Evolutionary conservation across 2,888 invertebrate species (phyloP), one percentile per base, ranked within the genome.

Genomic region (Mythimna ferrago): DNA sequence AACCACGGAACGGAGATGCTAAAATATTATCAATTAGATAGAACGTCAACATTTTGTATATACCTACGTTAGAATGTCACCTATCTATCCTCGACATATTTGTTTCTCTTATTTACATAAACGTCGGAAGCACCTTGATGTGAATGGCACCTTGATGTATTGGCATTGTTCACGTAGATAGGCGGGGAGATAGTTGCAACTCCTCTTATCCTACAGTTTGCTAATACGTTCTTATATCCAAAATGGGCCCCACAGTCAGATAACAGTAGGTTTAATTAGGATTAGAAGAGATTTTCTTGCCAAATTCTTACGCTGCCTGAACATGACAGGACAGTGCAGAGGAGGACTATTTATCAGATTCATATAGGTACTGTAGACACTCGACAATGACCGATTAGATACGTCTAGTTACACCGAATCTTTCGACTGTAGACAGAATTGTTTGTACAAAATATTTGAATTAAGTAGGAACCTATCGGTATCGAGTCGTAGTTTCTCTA

Each of bases 61-160:
- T 48, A 14, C 11, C 11, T 48, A 48, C 35, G 26, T 32, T 71
- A 56, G 35, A 78, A 65, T 65, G 76, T 81, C 67, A 75, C 19
- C 6, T 61, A 56, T 21, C 32, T 64, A 57, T 44, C 19, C 48
- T 14, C 19, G 51, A 57, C 35, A 57, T 54, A 48, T 56, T 61
- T 61, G 54, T 66, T 62, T 62, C n/a, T 81, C 53, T 7, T 81
- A 81, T 78, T 76, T 75, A 57, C 62, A 21, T 65, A 81, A 2
- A 75, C 21, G 41, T 6, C 76, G 75, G 81, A 80, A 78, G 26
- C 48, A 6, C 53, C 74, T 66, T 63, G 75, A 53, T 62, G 21
- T 19, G 21, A 58, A 60, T 54, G 21, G 26, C 26, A 26, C 26
- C 26, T 26, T 26, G 26, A 26, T 26, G 26, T 60, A 76, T 58